Conservation (phyloP, 2,888 invertebrate species). For the Euphydryas editha region DNA sequence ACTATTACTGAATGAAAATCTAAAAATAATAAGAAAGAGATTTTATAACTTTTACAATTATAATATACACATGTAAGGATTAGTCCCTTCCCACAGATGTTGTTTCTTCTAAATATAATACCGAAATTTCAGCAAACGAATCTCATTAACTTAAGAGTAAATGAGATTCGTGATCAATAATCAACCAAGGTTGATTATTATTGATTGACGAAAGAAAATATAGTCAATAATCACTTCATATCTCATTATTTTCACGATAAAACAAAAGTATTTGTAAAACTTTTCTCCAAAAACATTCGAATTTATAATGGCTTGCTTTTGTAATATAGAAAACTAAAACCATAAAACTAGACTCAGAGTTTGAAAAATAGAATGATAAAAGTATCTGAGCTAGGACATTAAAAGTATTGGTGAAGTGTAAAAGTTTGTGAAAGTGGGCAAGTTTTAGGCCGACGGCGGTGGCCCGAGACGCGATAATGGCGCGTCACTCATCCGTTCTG, state of each 20-base stretch:
- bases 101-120: not conserved
- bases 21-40: no score
- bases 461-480: conserved; percentile 72
- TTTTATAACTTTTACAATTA: no score
- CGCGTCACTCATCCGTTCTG: conserved; percentile 80
- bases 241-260: not conserved
- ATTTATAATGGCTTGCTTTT: conserved; percentile 24
- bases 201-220: not conserved
- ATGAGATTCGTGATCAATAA: no score
- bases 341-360: conserved; percentile 44
- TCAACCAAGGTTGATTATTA: not conserved
- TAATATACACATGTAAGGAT: no score
- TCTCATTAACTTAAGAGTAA: not conserved
- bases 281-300: not conserved
- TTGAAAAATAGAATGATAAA: conserved; percentile 49
- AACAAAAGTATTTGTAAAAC: not conserved
- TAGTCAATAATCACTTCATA: not conserved
- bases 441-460: conserved; percentile 67
- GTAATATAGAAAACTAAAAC: conserved; percentile 35
- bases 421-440: conserved; percentile 55
- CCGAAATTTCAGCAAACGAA: not conserved
- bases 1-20: no score
- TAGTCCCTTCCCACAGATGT: no score
- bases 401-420: conserved; percentile 53
- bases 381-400: conserved; percentile 47